A percentile compares a stretch with the other conserved stretches of the same genome.
Conservation (phyloP, 1,140 invertebrate species). For the Doryteuthis pealeii region DNA sequence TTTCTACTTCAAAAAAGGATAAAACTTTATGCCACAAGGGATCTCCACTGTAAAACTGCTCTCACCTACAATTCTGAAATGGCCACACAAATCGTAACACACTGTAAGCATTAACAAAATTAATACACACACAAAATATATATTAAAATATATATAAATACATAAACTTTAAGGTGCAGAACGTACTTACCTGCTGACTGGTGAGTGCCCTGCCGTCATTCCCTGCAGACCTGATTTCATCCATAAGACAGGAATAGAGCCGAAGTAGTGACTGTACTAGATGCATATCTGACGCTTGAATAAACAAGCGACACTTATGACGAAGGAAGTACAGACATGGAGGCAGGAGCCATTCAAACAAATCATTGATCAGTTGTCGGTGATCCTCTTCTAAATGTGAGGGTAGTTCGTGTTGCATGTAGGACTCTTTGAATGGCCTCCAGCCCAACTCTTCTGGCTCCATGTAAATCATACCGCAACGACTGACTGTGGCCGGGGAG, state of each 20-base stretch:
- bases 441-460: constrained; percentile 61
- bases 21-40: no score
- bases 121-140: no score
- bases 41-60: no score
- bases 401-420: constrained; percentile 58
- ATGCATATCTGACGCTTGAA: constrained; percentile 80
- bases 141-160: no score
- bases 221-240: constrained; percentile 51
- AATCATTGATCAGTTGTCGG: constrained; percentile 42
- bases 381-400: constrained; percentile 41
- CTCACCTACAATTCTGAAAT: no score
- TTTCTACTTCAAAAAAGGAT: no score
- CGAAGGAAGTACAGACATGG: constrained; percentile 58
- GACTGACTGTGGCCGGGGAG: constrained; percentile 62
- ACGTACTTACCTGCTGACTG: constrained; percentile 47
- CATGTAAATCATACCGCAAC: constrained; percentile 64
- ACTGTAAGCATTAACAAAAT: no score
- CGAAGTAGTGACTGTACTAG: constrained; percentile 61
- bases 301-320: constrained; percentile 72
- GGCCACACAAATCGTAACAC: no score
- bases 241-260: constrained; percentile 55
- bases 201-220: constrained; percentile 32
- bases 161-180: no score
- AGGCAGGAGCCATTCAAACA: constrained; percentile 60
- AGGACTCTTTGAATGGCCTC: constrained; percentile 58